Evolutionary conservation across 2,113 vertebrate genomes (phyloP).

Genomic region (Casuarius casuarius): DNA sequence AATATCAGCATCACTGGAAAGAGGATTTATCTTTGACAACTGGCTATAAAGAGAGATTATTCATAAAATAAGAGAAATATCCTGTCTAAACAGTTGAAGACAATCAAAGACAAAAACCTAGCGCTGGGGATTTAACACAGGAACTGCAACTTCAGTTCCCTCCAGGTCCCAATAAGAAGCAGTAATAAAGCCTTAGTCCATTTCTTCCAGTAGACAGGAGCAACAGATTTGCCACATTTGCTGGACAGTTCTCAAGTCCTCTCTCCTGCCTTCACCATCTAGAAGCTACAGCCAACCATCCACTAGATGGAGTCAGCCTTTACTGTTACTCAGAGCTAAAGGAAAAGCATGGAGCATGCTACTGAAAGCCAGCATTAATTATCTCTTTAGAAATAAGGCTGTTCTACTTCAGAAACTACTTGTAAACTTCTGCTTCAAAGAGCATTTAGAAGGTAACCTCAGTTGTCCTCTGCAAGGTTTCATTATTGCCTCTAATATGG

Average conservation of each 20-base stretch:
- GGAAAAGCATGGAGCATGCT: neutral
- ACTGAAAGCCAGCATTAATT: neutral
- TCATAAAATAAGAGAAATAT: neutral
- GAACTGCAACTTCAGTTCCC: neutral
- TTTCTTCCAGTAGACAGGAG: neutral
- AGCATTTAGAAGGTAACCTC: neutral
- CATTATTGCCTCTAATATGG: neutral
- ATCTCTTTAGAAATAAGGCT: neutral
- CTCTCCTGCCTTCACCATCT: neutral
- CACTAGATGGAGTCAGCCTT: neutral
- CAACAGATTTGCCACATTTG: neutral
- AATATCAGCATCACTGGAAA: neutral
- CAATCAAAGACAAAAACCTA: neutral
- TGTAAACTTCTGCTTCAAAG: neutral
- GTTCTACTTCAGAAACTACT: neutral
- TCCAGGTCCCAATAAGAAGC: neutral
- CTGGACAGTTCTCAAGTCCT: neutral
- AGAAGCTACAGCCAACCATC: neutral
- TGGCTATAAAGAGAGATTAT: neutral
- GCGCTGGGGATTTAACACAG: neutral
- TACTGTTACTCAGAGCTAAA: neutral
- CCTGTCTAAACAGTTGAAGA: neutral
- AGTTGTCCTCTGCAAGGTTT: neutral
- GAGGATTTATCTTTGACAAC: neutral
- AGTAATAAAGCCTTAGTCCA: fast-evolving